Conservation (phyloP, 2,797 vertebrate genomes). For the Tiaroga cobitis region DNA sequence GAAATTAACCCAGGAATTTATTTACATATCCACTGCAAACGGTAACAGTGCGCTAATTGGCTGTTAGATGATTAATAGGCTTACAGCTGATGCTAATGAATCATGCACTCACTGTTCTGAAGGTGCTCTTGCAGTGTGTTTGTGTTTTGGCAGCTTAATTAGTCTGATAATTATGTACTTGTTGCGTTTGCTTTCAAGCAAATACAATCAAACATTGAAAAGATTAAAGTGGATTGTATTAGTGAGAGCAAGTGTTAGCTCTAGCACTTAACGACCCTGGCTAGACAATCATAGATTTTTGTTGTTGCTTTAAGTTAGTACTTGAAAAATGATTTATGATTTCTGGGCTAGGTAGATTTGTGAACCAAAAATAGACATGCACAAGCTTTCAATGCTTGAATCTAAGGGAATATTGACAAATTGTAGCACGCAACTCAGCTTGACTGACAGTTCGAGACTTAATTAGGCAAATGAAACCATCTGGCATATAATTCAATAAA, state of each 20-base stretch:
- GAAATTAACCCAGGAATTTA: conserved; percentile 99
- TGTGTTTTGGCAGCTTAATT: conserved; percentile 98
- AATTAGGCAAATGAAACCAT: conserved; percentile 52
- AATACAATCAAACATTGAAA: conserved; percentile 95
- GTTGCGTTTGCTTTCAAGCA: conserved; percentile 94
- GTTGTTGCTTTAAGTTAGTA: conserved; percentile 17
- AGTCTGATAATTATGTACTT: conserved; percentile 99
- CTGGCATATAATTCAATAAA: conserved; percentile 49
- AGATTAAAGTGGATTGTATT: conserved; percentile 88
- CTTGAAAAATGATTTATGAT: not conserved
- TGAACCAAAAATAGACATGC: conserved; percentile 25
- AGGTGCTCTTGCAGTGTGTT: conserved; percentile 93
- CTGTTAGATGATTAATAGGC: conserved; percentile 99
- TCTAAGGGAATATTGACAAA: conserved; percentile 43
- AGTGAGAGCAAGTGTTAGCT: conserved; percentile 71
- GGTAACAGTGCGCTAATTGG: conserved; percentile 99
- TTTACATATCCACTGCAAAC: conserved; percentile 98
- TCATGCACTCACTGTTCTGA: conserved; percentile 91
- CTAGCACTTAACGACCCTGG: conserved; percentile 52
- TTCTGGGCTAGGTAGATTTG: not conserved
- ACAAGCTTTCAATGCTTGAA: conserved; percentile 16
- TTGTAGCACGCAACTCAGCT: conserved; percentile 38
- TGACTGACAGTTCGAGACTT: conserved; percentile 47
- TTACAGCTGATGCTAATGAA: conserved; percentile 98
- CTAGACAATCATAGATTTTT: conserved; percentile 31